phyloP scores from a whole-genome alignment of 2,113 vertebrate genomes.

The Urocolius indicus region DNA sequence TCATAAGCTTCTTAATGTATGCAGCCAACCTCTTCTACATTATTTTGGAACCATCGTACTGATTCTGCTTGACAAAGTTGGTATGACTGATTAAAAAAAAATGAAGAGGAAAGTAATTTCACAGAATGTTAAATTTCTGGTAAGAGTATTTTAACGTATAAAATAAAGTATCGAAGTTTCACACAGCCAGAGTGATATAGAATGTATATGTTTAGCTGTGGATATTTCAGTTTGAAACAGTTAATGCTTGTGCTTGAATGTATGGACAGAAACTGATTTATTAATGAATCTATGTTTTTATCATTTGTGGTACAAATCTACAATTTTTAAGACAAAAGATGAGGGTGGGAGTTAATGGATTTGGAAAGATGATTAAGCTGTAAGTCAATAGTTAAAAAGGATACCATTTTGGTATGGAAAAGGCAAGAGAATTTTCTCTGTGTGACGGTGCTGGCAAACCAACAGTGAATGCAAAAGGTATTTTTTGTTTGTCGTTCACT shows the following conservation, averaged over 20 bases:
- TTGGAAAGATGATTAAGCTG: background rate
- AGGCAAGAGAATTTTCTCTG: background rate
- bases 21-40: background rate
- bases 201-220: background rate
- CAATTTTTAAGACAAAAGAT: slow-evolving; percentile 8
- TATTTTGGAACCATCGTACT: slow-evolving; percentile 9
- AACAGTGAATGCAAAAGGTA: background rate
- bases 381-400: background rate
- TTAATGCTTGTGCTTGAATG: background rate
- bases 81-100: slow-evolving; percentile 37
- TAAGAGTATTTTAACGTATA: background rate
- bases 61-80: background rate
- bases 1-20: slow-evolving; percentile 13
- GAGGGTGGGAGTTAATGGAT: background rate
- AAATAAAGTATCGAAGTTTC: background rate
- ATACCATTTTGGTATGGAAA: background rate
- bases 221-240: background rate
- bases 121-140: background rate
- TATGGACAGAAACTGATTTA: background rate
- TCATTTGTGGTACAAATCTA: background rate
- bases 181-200: background rate
- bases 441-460: background rate
- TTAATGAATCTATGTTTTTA: background rate
- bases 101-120: background rate
- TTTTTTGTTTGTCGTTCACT: too few species aligned